A percentile compares a stretch with the other conserved stretches of the same genome.
Conservation (phyloP, 2,797 vertebrate species). For the Podargus strigoides region DNA sequence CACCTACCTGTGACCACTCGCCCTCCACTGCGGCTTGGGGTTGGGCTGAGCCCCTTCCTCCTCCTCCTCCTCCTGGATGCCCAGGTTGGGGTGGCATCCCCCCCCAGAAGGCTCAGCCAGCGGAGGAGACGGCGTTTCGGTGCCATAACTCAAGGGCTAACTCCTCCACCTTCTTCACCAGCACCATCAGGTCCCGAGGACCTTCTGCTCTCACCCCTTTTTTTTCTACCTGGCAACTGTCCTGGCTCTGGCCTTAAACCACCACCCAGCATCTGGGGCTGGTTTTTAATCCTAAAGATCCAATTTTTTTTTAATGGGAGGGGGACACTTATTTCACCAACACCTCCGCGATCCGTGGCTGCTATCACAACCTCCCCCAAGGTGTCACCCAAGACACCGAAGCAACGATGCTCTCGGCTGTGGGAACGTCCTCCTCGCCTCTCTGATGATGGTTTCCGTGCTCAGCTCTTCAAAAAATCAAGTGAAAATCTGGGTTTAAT, state of each 20-base stretch:
- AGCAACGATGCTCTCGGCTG: background rate
- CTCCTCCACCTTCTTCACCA: constrained; percentile 19
- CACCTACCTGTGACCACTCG: background rate
- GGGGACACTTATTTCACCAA: background rate
- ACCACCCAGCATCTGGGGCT: background rate
- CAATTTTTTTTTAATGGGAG: background rate
- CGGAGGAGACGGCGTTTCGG: background rate
- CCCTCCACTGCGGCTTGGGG: background rate
- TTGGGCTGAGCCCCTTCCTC: background rate
- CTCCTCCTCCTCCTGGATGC: background rate
- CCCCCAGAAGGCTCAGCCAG: background rate
- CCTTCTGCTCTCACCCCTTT: background rate
- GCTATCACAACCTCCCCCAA: background rate
- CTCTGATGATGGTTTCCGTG: background rate
- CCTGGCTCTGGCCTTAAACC: constrained; percentile 13
- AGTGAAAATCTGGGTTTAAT: background rate
- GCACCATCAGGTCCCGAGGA: background rate
- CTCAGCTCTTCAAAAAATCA: background rate
- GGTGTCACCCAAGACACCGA: background rate
- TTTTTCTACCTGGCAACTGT: background rate
- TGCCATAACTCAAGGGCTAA: constrained; percentile 65
- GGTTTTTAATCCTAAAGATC: background rate
- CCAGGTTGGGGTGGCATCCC: background rate
- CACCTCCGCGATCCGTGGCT: background rate
- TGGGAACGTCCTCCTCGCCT: background rate